Percentiles rank a stretch among this genome's conserved stretches.
Evolutionary conservation across 2,797 vertebrate species (phyloP).

Genomic region (Pipistrellus pygmaeus): DNA sequence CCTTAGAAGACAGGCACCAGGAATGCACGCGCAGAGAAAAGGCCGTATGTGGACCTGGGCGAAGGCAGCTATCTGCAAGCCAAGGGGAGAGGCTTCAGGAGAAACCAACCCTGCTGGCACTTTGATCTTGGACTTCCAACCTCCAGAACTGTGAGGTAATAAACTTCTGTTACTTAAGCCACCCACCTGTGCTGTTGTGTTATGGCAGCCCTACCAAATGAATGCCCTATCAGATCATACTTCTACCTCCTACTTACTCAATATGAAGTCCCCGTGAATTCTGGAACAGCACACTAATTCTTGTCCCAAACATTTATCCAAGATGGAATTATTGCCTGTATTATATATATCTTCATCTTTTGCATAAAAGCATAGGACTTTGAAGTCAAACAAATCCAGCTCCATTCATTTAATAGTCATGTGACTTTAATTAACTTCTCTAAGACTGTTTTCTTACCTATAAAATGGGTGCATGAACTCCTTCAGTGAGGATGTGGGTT

Average conservation of each 20-base stretch:
- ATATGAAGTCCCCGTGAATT: neutral
- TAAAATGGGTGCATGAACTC: constrained; percentile 21
- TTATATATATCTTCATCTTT: neutral
- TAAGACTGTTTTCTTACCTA: neutral
- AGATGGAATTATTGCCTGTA: constrained; percentile 15
- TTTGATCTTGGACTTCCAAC: neutral
- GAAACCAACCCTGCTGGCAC: neutral
- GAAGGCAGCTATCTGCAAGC: neutral
- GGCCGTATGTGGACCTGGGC: neutral
- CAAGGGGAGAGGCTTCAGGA: neutral
- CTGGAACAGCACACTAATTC: constrained; percentile 2
- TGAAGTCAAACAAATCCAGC: constrained; percentile 6
- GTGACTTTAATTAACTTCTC: constrained; percentile 20
- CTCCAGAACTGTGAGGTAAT: constrained; percentile 36
- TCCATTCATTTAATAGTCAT: neutral
- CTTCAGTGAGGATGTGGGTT: neutral
- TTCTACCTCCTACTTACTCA: neutral
- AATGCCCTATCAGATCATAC: neutral
- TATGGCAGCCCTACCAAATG: neutral
- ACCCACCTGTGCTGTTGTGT: neutral
- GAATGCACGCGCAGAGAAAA: neutral
- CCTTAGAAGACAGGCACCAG: neutral
- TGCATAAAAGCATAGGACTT: neutral
- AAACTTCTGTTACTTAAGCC: neutral
- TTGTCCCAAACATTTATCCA: constrained; percentile 28